phyloP scores from a whole-genome alignment of 53 echinoderm and acorn worm genomes.

The Patiria pectinifera region DNA sequence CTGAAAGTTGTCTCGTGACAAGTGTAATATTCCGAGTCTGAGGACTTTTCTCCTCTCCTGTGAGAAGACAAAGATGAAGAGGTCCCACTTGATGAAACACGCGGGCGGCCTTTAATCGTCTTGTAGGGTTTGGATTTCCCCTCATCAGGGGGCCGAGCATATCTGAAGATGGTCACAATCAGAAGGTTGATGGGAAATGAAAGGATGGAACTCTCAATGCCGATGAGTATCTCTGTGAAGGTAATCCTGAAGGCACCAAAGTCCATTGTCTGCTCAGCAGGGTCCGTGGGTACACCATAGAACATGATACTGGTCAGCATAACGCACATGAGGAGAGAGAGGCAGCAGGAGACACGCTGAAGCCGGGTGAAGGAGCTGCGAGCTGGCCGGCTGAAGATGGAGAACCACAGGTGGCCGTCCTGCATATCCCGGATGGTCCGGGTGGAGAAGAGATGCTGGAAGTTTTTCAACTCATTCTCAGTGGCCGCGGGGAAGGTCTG shows the following conservation, averaged over 20 bases:
- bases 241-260: conserved; percentile 87
- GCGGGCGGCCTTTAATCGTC: not conserved
- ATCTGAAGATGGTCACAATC: conserved; percentile 83
- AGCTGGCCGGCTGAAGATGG: conserved; percentile 81
- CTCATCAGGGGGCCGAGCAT: conserved; percentile 57
- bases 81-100: not conserved
- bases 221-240: conserved; percentile 84
- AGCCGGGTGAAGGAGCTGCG: conserved; percentile 89
- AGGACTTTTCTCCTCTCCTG: not conserved
- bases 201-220: conserved; percentile 83
- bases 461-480: conserved; percentile 60
- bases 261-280: conserved; percentile 87
- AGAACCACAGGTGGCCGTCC: conserved; percentile 96
- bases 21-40: not conserved
- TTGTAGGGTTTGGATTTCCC: conserved; percentile 8
- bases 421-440: conserved; percentile 76
- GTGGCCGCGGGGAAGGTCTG: conserved; percentile 68
- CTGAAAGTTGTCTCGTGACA: not conserved
- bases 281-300: conserved; percentile 80
- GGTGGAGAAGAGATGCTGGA: conserved; percentile 79
- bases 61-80: not conserved
- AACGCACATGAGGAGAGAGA: conserved; percentile 85
- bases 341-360: conserved; percentile 89
- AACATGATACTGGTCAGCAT: conserved; percentile 99
- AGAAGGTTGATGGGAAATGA: conserved; percentile 91